Evolutionary conservation across 2,888 invertebrate genomes (phyloP).

Genomic region (Pristionchus mayeri): DNA sequence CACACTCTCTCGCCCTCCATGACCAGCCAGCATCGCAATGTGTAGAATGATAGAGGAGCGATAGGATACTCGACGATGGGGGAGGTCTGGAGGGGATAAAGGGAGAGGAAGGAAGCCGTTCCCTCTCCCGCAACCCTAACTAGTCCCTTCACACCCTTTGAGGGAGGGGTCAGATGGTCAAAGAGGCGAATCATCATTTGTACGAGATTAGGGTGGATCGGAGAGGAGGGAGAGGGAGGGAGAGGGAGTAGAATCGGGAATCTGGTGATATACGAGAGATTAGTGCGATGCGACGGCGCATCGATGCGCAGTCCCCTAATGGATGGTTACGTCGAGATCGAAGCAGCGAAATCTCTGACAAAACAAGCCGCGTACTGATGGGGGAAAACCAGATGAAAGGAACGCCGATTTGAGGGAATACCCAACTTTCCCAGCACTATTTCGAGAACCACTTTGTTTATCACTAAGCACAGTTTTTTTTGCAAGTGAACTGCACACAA

Average conservation of each 20-base stretch:
- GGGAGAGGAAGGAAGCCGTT: neutral
- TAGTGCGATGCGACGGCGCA: neutral
- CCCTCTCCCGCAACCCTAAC: too few relatives aligned
- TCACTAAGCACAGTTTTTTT: neutral
- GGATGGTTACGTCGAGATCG: neutral
- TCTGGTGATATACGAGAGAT: constrained; percentile 33
- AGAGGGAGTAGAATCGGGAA: constrained; percentile 2
- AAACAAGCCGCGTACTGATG: neutral
- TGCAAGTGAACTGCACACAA: neutral
- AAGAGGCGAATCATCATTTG: constrained; percentile 40
- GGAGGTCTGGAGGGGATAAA: constrained; percentile 30
- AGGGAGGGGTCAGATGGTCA: constrained; percentile 38
- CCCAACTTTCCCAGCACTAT: neutral
- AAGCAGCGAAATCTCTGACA: neutral
- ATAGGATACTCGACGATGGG: constrained; percentile 9
- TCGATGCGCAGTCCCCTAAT: neutral
- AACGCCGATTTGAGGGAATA: neutral
- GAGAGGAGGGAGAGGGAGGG: neutral
- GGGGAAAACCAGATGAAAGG: constrained; percentile 6
- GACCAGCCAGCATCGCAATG: neutral
- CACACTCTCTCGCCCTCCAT: too few relatives aligned
- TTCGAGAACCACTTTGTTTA: too few relatives aligned
- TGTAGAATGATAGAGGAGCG: constrained; percentile 16
- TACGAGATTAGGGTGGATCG: constrained; percentile 34
- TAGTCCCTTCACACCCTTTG: constrained; percentile 28